A percentile compares a stretch with the other conserved stretches of the same genome.
Conservation (phyloP, 2,113 vertebrate genomes). For the Vireo altiloquus region DNA sequence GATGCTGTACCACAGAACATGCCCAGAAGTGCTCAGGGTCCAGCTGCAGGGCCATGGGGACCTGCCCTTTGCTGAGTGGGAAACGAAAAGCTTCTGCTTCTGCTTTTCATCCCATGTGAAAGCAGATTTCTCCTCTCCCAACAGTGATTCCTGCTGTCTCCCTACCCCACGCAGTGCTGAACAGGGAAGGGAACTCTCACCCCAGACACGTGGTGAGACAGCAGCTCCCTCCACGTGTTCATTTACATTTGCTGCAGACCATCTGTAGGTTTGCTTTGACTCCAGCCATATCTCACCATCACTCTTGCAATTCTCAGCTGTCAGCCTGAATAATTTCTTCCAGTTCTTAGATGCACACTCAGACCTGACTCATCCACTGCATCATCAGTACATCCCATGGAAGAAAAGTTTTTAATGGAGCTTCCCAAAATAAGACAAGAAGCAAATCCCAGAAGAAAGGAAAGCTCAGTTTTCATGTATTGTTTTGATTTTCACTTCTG, state of each 20-base stretch:
- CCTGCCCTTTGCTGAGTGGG: neutral
- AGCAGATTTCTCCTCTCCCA: neutral
- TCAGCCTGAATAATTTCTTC: neutral
- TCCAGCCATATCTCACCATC: neutral
- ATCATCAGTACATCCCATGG: neutral
- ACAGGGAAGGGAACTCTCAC: neutral
- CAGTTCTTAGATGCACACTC: neutral
- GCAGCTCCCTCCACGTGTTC: neutral
- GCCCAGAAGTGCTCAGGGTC: neutral
- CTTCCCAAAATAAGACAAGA: constrained; percentile 11
- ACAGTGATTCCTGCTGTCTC: neutral
- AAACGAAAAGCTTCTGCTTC: neutral
- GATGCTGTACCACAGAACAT: neutral
- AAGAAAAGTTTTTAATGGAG: neutral
- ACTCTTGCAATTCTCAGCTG: neutral
- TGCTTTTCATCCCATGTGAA: neutral
- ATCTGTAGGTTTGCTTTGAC: neutral
- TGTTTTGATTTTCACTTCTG: constrained; percentile 48
- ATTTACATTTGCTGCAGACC: neutral
- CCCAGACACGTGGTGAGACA: neutral
- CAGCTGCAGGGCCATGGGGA: neutral
- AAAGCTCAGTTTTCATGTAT: constrained; percentile 25
- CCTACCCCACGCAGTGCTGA: neutral
- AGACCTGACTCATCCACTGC: neutral
- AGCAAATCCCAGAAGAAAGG: constrained; percentile 43